Evolutionary conservation across 2,113 vertebrate species (phyloP).

Genomic region (Choloepus hoffmanni): DNA sequence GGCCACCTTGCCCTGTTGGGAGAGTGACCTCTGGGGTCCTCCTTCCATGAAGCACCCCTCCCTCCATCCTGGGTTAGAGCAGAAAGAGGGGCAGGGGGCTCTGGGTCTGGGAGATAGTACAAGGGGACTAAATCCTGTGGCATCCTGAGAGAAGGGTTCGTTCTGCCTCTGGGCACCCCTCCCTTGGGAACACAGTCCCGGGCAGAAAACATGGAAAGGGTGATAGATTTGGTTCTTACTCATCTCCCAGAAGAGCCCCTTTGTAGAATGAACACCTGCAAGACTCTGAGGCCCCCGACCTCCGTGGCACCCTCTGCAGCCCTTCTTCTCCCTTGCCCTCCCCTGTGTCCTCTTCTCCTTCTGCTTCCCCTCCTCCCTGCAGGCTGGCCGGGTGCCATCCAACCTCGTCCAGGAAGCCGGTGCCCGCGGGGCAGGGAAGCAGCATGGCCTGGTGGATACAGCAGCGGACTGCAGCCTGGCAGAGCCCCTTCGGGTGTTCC

Average conservation of each 20-base stretch:
- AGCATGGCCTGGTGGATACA: conserved; percentile 24
- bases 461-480: neutral
- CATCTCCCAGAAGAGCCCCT: neutral
- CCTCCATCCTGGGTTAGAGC: neutral
- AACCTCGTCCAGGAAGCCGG: neutral
- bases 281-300: too few species aligned
- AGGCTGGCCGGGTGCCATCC: neutral
- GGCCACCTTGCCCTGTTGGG: neutral
- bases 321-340: neutral
- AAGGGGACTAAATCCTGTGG: neutral
- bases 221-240: neutral
- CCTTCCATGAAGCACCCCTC: neutral
- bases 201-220: fast-evolving
- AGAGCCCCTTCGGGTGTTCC: neutral
- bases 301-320: neutral
- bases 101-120: neutral
- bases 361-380: neutral
- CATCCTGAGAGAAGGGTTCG: neutral
- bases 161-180: neutral
- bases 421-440: neutral
- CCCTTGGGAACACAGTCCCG: neutral
- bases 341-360: too few species aligned
- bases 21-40: neutral
- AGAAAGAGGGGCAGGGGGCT: neutral
- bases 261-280: neutral